These are phyloP conservation scores for Chaetogeoica ovagalla DNA, from an alignment of 2,888 invertebrate genomes.

Conservation along the genomic window DNA sequence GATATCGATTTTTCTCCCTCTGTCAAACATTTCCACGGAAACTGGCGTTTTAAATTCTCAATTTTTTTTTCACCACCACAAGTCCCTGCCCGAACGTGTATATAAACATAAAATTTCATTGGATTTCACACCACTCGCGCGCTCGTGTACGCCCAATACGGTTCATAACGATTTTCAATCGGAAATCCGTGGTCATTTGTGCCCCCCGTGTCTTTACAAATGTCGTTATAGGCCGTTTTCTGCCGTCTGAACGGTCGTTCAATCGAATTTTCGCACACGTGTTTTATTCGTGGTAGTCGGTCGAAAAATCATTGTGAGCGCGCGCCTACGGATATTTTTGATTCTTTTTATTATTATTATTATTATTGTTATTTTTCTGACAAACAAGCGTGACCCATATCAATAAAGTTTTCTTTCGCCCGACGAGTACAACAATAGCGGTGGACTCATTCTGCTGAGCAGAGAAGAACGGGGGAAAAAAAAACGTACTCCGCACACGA, in stretches of 20 bases:
- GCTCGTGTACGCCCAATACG: no score
- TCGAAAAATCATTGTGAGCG: constrained; percentile 3
- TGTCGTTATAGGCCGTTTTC: no score
- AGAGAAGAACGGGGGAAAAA: not conserved
- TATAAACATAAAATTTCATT: no score
- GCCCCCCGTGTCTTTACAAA: no score
- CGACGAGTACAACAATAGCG: constrained; percentile 37
- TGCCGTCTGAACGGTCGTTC: not conserved
- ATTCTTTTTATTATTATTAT: not conserved
- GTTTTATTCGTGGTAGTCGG: not conserved
- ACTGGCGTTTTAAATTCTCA: no score
- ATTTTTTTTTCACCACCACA: no score
- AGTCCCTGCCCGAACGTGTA: no score
- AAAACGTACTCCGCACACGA: not conserved
- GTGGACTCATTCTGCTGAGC: constrained; percentile 20
- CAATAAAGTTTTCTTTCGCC: constrained; percentile 47
- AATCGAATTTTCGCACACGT: constrained; percentile 1
- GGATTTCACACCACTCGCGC: no score
- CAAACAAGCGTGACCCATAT: constrained; percentile 46
- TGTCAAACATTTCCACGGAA: no score
- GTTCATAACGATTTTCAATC: no score
- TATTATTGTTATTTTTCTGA: not conserved
- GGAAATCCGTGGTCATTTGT: no score
- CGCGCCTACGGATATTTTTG: not conserved
- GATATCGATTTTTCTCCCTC: no score